phyloP scores from a whole-genome alignment of 2,113 vertebrate species.

The Glareola pratincola region DNA sequence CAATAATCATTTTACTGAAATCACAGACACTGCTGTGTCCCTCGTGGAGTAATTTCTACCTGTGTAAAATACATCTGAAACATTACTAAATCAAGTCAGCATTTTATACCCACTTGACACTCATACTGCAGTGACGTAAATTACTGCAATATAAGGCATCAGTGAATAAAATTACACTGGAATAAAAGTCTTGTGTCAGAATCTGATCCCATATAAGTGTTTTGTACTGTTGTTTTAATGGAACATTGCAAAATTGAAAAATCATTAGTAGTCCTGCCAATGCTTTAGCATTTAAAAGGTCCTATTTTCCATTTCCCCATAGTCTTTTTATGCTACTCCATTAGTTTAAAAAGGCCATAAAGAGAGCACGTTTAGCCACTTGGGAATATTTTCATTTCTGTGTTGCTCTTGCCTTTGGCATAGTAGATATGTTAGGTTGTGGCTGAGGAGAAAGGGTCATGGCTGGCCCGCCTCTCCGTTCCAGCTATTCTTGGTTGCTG shows the following conservation, averaged over 20 bases:
- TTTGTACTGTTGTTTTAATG: slow-evolving; percentile 29
- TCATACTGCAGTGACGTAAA: background rate
- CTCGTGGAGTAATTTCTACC: slow-evolving; percentile 3
- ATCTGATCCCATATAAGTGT: background rate
- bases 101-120: background rate
- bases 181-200: slow-evolving; percentile 6
- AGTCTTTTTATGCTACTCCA: slow-evolving; percentile 39
- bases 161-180: slow-evolving; percentile 10
- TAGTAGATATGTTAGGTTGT: background rate
- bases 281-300: slow-evolving; percentile 28
- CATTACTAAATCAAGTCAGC: background rate
- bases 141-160: background rate
- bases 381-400: slow-evolving; percentile 40
- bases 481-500: slow-evolving; percentile 59
- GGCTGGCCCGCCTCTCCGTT: background rate
- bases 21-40: background rate
- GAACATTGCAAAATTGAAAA: slow-evolving; percentile 40
- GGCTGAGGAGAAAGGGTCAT: slow-evolving; percentile 48
- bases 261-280: slow-evolving; percentile 43
- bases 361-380: slow-evolving; percentile 1
- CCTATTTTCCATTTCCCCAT: slow-evolving; percentile 31
- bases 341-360: slow-evolving; percentile 54
- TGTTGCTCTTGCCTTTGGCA: slow-evolving; percentile 53
- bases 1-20: background rate
- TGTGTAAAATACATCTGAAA: background rate